Base-by-base conservation (phyloP, 2,888 invertebrate genomes). In the Tubulanus polymorphus region DNA sequence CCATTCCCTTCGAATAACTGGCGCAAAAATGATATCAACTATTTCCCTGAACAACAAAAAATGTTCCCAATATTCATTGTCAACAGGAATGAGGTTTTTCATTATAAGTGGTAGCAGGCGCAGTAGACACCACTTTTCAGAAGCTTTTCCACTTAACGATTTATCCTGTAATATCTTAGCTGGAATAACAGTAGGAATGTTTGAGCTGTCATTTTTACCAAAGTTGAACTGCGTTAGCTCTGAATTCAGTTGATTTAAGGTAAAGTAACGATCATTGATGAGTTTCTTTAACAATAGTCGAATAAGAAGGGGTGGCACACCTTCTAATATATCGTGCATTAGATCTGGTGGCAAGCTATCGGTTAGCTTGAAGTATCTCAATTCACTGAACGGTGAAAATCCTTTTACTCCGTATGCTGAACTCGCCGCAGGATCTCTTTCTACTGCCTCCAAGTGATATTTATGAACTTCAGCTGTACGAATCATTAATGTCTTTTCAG, bases 41-140 rank as follows among this genome's bases (percentile, higher is more conserved):
- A 41, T 41, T 3, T 15, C 15, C 23, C 41, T 5, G 3, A 41
- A 15, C 15, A 8, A 3, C 5, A 41, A 23, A 23, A 41, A 8
- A 5, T 20, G 15, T 41, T 41, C 6, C 26, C 3, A 37, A 3
- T 23, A 23, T 1, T 3, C 12, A 51, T 27, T 35, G 6, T 20
- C 37, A 27, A 27, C 10, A 37, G 41, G 26, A 12, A 37, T n/a
- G 15, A 23, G 27, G 15, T 37, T 23, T 1, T 27, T 27, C 8
- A 51, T 51, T n/a, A 51, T 8, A 2, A 51, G n/a, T 2, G 37
- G 37, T 10, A 51, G 37, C 1, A 37, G 25, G 20, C 18, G 49
- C 28, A 49, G 18, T 5, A 49, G 18, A 29, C 27, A 27, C 49
- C 49, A 49, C 49, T 26, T 49, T 29, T 49, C 26, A 8, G 29